Evolutionary conservation across 1,140 invertebrate genomes (phyloP).

Genomic region (Bombus polaris): DNA sequence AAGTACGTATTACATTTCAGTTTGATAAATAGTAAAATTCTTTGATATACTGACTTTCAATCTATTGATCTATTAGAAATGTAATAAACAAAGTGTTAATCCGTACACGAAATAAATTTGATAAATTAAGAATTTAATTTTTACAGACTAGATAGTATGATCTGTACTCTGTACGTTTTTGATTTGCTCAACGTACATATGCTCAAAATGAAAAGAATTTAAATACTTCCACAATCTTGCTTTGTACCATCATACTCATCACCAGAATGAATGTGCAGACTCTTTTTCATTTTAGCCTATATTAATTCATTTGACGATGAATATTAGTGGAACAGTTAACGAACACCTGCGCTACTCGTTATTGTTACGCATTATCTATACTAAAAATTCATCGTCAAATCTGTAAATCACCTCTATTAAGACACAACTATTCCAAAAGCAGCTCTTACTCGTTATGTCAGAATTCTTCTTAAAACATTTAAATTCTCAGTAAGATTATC

Average conservation of each 20-base stretch:
- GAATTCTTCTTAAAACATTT: conserved; percentile 9
- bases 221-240: conserved; percentile 25
- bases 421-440: conserved; percentile 48
- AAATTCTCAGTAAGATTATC: neutral
- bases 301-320: conserved; percentile 35
- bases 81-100: conserved; percentile 40
- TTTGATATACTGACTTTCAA: neutral
- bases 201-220: conserved; percentile 18
- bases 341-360: conserved; percentile 3
- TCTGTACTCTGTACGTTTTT: conserved; percentile 31
- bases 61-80: conserved; percentile 24
- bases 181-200: neutral
- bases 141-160: conserved; percentile 63
- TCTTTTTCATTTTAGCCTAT: conserved; percentile 13
- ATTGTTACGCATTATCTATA: conserved; percentile 1
- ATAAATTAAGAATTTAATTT: conserved; percentile 56
- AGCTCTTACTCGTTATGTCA: conserved; percentile 17
- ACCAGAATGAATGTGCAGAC: neutral
- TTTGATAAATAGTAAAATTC: conserved; percentile 22
- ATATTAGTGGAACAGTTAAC: conserved; percentile 17
- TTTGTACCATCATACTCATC: conserved; percentile 52
- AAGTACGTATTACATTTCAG: neutral
- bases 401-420: conserved; percentile 25
- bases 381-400: conserved; percentile 40
- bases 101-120: conserved; percentile 22